Evolutionary conservation across 2,113 vertebrate species (phyloP).

Genomic region (Uria aalge): DNA sequence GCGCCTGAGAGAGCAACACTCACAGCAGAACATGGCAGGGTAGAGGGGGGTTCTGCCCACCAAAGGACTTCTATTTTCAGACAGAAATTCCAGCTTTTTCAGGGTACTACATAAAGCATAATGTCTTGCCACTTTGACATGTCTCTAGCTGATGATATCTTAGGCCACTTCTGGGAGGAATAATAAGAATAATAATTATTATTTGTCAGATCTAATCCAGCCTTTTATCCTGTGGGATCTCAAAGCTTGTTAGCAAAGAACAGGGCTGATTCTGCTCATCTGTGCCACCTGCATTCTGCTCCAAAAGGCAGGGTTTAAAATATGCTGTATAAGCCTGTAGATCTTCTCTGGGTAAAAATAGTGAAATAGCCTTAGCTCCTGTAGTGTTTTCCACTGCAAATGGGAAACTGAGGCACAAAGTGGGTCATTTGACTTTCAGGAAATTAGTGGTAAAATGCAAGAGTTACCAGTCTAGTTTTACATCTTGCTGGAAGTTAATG

Average conservation of each 20-base stretch:
- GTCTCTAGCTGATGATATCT: neutral
- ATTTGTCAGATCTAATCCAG: constrained; percentile 38
- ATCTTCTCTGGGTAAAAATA: neutral
- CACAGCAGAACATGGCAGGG: neutral
- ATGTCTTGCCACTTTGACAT: neutral
- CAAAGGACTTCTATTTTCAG: neutral
- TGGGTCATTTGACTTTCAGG: neutral
- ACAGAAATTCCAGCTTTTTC: neutral
- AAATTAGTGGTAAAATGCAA: neutral
- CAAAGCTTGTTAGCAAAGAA: constrained; percentile 10
- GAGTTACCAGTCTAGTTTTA: neutral
- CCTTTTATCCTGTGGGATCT: constrained; percentile 34
- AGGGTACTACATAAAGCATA: neutral
- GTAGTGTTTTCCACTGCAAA: neutral
- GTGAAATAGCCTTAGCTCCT: neutral
- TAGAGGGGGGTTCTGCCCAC: neutral
- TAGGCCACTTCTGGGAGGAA: neutral
- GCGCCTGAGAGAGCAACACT: neutral
- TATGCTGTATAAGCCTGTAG: neutral
- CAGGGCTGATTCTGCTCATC: constrained; percentile 25
- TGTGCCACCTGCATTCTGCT: constrained; percentile 11
- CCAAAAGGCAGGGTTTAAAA: neutral
- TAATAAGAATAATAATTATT: constrained; percentile 31
- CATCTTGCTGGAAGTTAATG: neutral
- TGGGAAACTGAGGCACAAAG: constrained; percentile 2